Base-by-base conservation (phyloP, 1,140 invertebrate species). In the Agraylea sexmaculata region DNA sequence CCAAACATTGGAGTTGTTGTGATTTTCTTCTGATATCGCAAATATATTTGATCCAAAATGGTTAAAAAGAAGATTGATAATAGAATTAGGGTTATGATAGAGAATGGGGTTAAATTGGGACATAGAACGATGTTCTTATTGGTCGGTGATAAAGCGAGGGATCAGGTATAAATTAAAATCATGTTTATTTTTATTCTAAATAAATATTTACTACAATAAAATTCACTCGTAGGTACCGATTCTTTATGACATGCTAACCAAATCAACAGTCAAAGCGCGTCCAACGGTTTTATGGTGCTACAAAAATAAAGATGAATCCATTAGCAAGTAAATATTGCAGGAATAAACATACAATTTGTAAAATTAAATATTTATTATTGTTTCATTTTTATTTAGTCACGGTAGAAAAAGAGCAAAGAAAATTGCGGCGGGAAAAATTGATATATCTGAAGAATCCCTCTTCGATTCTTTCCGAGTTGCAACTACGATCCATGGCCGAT, bases 211-310 rank as follows among this genome's bases (percentile, higher is more conserved):
- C 8, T 16, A 20, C 13, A 5, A 15, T 11, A 23, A 21, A 22
- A 37, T 27, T 36, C 49, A 33, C 27, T 59, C 60, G 37, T 57
- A 87, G 87, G 83, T 97, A 45, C 87, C 92, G 2, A 90, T 95
- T 60, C 65, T 99, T 1, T 93, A 99, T 71, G 91, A 99, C 54
- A 96, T 99, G 77, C 66, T 99, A 18, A 82, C 89, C 1, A 98
- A 99, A 68, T 84, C 92, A 4, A 76, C 79, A 38, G 80, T 97
- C 0, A 92, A 92, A 68, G 77, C 90, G 0, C 73, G 92, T 41
- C 94, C 95, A 7, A 80, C 77, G 25, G 89, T 98, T 1, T 61
- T 99, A 13, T 99, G 96, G 96, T 99, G 95, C 60, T 99, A 99
- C 60, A 99, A 99, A 64, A 98, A 67, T 67, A 99, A 55, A 80